These are phyloP conservation scores for Norana najaformis DNA, from an alignment of 2,888 invertebrate genomes.

Conservation along the genomic window DNA sequence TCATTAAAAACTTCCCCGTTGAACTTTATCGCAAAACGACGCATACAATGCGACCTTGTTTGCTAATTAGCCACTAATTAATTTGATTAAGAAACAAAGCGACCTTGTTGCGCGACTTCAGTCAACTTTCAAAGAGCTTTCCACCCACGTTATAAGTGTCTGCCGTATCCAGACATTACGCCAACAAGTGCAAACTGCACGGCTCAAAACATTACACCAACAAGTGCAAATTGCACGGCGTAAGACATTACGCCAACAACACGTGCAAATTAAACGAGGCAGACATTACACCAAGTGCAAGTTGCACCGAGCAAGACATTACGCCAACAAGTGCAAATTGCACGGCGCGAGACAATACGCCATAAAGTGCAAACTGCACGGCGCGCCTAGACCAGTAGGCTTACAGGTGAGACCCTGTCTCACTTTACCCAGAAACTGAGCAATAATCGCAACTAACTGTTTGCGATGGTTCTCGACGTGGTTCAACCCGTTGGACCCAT, in stretches of 20 bases:
- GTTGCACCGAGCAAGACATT: no score
- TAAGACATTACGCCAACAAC: no score
- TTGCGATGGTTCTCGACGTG: background rate
- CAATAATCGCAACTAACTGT: slow-evolving; percentile 13
- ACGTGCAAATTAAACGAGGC: no score
- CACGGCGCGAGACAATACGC: no score
- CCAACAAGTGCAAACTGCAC: no score
- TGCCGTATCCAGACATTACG: background rate
- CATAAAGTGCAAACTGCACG: background rate
- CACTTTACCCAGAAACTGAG: background rate
- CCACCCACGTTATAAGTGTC: background rate
- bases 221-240: background rate
- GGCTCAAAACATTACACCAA: background rate
- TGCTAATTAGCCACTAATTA: background rate
- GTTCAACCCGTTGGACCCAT: background rate
- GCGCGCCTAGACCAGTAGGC: background rate
- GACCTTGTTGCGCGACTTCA: background rate
- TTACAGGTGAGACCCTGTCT: background rate
- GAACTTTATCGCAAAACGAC: background rate
- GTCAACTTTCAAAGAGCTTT: background rate
- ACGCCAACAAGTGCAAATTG: no score
- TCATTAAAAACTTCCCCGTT: background rate
- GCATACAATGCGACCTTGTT: background rate
- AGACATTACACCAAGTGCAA: background rate
- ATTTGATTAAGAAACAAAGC: background rate